Percentiles rank a stretch among this genome's conserved stretches.
Conservation (phyloP, 2,888 invertebrate species). For the Lucinisca nassula region DNA sequence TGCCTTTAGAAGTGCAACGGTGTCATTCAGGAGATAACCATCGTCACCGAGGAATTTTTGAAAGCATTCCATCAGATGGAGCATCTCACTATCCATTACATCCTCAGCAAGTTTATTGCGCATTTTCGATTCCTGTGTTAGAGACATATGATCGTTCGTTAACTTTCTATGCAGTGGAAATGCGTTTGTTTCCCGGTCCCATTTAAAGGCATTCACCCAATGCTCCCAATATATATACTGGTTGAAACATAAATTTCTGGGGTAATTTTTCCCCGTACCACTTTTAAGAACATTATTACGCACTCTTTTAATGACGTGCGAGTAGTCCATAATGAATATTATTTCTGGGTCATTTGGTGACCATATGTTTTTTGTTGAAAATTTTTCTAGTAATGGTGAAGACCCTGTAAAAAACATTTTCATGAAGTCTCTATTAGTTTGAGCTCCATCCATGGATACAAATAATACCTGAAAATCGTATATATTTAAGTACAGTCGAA, state of each 20-base stretch:
- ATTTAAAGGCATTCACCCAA: constrained; percentile 19
- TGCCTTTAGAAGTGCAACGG: neutral
- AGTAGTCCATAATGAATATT: constrained; percentile 11
- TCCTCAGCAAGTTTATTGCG: constrained; percentile 18
- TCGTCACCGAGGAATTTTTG: neutral
- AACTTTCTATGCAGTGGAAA: constrained; percentile 20
- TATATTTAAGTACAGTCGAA: neutral
- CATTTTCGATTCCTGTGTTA: constrained; percentile 24
- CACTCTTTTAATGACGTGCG: constrained; percentile 16
- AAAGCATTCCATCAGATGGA: constrained; percentile 5
- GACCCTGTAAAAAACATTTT: neutral
- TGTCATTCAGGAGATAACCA: constrained; percentile 6
- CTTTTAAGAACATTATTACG: constrained; percentile 12
- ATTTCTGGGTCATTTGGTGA: constrained; percentile 14
- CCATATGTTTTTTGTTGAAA: constrained; percentile 24
- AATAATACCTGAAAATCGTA: constrained; percentile 26
- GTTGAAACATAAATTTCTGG: neutral
- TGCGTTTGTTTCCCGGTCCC: constrained; percentile 14
- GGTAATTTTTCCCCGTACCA: neutral
- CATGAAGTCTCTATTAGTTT: constrained; percentile 28
- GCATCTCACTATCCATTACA: neutral
- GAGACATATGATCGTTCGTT: constrained; percentile 3
- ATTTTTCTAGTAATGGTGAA: neutral
- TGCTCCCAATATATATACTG: constrained; percentile 2
- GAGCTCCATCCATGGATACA: constrained; percentile 30